Conservation (phyloP, 2,797 vertebrate genomes). For the Xerus rutilus region DNA sequence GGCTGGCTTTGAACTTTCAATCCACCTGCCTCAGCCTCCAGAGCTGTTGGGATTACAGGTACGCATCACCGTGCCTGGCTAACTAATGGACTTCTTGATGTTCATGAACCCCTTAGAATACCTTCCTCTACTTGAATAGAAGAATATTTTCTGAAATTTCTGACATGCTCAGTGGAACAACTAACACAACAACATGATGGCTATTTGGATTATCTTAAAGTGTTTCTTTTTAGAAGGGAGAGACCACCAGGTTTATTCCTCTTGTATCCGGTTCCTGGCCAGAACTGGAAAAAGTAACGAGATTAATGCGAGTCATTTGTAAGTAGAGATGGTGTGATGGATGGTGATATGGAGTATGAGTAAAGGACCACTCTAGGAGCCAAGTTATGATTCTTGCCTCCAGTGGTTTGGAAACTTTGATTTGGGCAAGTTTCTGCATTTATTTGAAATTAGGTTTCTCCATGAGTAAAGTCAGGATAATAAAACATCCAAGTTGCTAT, state of each 20-base stretch:
- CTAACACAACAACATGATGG: background rate
- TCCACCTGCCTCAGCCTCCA: no score
- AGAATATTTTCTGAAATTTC: constrained; percentile 13
- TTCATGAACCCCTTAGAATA: background rate
- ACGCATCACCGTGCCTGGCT: no score
- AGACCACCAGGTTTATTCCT: background rate
- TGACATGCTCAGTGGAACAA: background rate
- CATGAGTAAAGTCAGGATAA: background rate
- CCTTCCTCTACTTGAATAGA: background rate
- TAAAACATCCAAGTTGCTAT: background rate
- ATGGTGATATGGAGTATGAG: background rate
- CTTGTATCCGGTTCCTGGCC: background rate
- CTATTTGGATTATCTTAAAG: background rate
- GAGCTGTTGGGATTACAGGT: no score
- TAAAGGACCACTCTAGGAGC: background rate
- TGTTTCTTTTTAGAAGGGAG: background rate
- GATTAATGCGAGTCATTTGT: background rate
- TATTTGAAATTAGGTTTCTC: background rate
- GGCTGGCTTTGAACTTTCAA: no score
- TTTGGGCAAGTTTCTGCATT: background rate
- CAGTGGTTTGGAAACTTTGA: background rate
- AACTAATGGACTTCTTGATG: background rate
- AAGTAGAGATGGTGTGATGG: background rate
- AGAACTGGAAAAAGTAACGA: background rate
- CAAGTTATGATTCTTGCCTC: background rate